Base-by-base conservation (phyloP, 2,888 invertebrate genomes). In the Drosophila hawaiiensis region DNA sequence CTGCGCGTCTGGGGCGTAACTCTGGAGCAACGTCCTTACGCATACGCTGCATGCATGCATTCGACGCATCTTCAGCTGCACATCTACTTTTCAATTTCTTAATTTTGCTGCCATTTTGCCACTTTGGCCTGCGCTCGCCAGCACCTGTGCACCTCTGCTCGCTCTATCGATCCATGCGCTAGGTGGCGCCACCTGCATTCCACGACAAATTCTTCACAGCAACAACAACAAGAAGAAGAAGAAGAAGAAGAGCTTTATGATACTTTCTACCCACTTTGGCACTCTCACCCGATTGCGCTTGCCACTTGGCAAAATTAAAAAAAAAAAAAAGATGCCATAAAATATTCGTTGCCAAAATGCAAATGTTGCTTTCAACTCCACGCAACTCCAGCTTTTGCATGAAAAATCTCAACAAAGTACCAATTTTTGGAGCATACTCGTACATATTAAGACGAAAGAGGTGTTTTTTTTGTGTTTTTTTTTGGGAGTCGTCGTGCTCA, bases 1-100 rank as follows among this genome's bases (percentile, higher is more conserved):
- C 68, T 79, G 64, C 69, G 31, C 74, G 72, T 82, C 73, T 76
- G 75, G 82, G 89, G 84, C 84, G 84, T 89, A 84, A 84, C 84
- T 76, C 68, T 76, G 84, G 62, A 72, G 80, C 78, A 69, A 62
- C 53, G 61, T 62, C 65, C 35, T 56, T 28, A 29, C 16, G 62
- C 14, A 35, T 41, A 19, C 37, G 28, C 5, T 22, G 49, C 50
- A 41, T 35, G 49, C 54, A 29, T 49, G 49, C 54, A 35, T 49
- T 29, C 50, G 63, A 50, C 39, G 49, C 54, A 35, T 76, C 76
- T 67, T 70, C 67, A 49, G 76, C 66, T 75, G 66, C 60, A 65
- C 68, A 58, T 78, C 68, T 66, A 61, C 80, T 70, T 69, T 80
- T 80, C 80, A 78, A 78, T 80, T 79, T 79, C 70, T 58, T 60